phyloP scores from a whole-genome alignment of 2,113 vertebrate genomes.

The Neodon shergylaensis region DNA sequence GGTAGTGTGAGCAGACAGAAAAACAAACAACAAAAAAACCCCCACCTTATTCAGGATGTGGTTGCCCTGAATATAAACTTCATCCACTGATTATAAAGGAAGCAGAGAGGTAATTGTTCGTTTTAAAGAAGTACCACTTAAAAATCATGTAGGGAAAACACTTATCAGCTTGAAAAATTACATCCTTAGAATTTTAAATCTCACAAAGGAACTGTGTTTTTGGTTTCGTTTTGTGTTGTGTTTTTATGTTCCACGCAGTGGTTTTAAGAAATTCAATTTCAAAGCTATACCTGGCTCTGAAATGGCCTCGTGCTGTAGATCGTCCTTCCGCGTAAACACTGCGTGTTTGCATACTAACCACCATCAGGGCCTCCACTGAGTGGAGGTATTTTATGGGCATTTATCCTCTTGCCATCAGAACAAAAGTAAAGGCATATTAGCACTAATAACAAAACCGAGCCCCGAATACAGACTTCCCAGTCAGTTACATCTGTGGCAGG shows the following conservation, averaged over 20 bases:
- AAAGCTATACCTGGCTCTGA: slow-evolving; percentile 33
- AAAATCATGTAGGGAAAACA: slow-evolving; percentile 32
- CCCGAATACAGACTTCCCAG: slow-evolving; percentile 75
- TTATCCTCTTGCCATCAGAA: slow-evolving; percentile 64
- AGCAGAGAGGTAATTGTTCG: not conserved
- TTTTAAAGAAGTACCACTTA: slow-evolving; percentile 18
- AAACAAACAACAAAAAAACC: not conserved
- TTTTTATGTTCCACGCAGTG: not conserved
- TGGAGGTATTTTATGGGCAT: slow-evolving; percentile 66
- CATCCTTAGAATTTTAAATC: not conserved
- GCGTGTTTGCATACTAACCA: slow-evolving; percentile 39
- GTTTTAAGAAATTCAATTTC: slow-evolving; percentile 45
- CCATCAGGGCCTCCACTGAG: slow-evolving; percentile 38
- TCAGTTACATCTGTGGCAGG: slow-evolving; percentile 79
- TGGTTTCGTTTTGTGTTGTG: not conserved
- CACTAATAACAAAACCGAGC: slow-evolving; percentile 75
- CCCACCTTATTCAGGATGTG: not conserved
- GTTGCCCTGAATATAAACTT: not conserved
- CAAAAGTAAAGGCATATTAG: slow-evolving; percentile 66
- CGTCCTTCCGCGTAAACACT: slow-evolving; percentile 3
- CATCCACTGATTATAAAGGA: not conserved
- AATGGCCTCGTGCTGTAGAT: not conserved
- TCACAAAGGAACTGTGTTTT: not conserved
- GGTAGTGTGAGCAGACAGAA: not conserved
- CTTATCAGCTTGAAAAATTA: not conserved